Percentiles rank a stretch among this genome's conserved stretches.
Conservation (phyloP, 2,113 vertebrate genomes). For the Sturnira hondurensis region DNA sequence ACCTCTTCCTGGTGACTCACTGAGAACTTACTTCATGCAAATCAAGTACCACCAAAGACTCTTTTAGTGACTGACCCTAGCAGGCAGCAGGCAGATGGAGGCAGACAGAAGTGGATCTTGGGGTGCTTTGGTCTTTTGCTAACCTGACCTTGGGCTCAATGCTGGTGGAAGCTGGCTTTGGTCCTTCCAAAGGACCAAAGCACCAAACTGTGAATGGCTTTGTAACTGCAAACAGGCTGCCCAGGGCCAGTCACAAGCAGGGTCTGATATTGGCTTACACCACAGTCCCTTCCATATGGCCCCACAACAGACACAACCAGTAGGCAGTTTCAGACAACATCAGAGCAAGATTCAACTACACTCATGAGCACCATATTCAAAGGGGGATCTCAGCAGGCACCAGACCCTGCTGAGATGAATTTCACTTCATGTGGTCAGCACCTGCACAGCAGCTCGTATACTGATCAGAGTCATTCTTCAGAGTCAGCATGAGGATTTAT, state of each 20-base stretch:
- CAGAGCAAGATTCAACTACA: neutral
- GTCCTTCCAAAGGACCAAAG: neutral
- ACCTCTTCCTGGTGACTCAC: too few relatives aligned
- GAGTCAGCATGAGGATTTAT: neutral
- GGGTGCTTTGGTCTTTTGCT: neutral
- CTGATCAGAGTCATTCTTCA: neutral
- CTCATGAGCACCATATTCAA: neutral
- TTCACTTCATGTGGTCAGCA: neutral
- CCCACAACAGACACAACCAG: neutral
- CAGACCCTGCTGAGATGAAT: neutral
- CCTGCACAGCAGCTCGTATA: neutral
- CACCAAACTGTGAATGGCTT: neutral
- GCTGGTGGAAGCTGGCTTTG: neutral
- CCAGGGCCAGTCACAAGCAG: neutral
- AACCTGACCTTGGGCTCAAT: neutral
- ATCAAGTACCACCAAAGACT: neutral
- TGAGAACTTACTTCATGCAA: neutral
- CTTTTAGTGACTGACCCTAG: neutral
- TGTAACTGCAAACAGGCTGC: neutral
- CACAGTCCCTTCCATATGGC: neutral
- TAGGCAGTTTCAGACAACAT: neutral
- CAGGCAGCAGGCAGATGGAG: neutral
- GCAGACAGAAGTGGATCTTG: neutral
- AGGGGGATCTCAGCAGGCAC: neutral
- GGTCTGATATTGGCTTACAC: neutral